phyloP scores from a whole-genome alignment of 2,113 vertebrate genomes.

The Chamaea fasciata region DNA sequence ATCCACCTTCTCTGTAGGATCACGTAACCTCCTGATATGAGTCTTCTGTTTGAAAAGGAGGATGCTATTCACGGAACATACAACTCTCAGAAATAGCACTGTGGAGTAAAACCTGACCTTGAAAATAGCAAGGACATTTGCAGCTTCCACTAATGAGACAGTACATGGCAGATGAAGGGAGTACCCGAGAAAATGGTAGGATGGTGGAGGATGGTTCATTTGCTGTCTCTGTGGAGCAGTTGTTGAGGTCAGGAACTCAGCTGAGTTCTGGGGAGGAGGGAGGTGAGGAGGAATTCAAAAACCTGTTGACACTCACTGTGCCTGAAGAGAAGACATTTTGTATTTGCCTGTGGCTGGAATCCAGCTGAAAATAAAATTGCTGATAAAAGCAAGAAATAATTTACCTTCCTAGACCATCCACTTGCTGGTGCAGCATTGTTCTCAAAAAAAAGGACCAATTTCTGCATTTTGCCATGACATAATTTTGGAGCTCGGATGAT shows the following conservation, averaged over 20 bases:
- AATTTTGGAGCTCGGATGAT: neutral
- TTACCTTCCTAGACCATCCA: neutral
- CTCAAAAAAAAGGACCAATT: neutral
- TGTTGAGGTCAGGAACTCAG: neutral
- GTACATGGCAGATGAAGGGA: neutral
- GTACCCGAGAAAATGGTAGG: neutral
- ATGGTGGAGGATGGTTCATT: neutral
- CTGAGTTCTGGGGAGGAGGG: neutral
- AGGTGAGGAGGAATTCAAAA: neutral
- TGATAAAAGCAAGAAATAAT: neutral
- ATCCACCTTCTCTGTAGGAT: neutral
- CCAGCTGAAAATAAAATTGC: neutral
- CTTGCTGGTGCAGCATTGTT: neutral
- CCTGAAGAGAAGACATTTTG: neutral
- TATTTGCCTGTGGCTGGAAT: neutral
- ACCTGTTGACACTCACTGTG: neutral
- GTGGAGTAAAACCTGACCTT: neutral
- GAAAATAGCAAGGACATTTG: neutral
- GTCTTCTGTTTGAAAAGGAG: neutral
- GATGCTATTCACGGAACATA: neutral
- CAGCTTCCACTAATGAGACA: neutral
- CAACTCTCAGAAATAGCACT: neutral
- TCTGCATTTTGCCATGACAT: neutral
- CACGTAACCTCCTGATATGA: neutral
- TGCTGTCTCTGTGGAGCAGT: neutral